Base-by-base conservation (phyloP, 2,113 vertebrate genomes). In the Erinaceus europaeus region DNA sequence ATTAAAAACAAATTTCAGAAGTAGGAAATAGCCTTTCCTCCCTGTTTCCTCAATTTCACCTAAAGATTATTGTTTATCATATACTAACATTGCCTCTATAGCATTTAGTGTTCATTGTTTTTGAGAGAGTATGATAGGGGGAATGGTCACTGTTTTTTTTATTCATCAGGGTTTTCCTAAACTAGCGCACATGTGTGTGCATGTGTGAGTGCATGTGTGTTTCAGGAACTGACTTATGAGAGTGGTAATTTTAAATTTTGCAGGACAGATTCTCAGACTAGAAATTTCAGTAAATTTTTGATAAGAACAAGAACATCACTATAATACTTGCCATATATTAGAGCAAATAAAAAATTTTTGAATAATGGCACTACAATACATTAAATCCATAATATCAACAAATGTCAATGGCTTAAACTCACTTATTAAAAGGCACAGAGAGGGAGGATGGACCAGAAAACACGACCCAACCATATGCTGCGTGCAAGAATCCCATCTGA, bases 1-100 rank as follows among this genome's bases (percentile, higher is more conserved):
- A 86, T 18, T 79, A 36, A 79, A 88, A 95, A 88, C 7, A 87
- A 55, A 86, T 76, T 34, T 79, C 59, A 80, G 29, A 3, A 61
- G 61, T 71, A 3, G 2, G 78, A 71, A 81, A 84, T 17, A 75
- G 4, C 10, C 29, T 18, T 78, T 74, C 67, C 15, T 9, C 38
- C 55, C 14, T 61, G 29, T 48, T 89, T 62, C 55, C 71, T 89
- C 68, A 72, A 59, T 69, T 84, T 15, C 4, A 32, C 52, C 25
- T 61, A 75, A 83, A 69, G 4, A 69, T 90, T 74, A 25, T 53
- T 62, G 6, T 73, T 77, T 79, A 12, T 76, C 50, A 50, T 79
- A 38, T 42, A 46, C 4, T 53, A 68, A 15, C 12, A 75, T 4
- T 14, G 18, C 71, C 72, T 84, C n/a, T 67, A 53, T 14, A 40